These are phyloP conservation scores for Scrobipalpa atriplicella DNA, from an alignment of 2,888 invertebrate species.

Conservation along the genomic window DNA sequence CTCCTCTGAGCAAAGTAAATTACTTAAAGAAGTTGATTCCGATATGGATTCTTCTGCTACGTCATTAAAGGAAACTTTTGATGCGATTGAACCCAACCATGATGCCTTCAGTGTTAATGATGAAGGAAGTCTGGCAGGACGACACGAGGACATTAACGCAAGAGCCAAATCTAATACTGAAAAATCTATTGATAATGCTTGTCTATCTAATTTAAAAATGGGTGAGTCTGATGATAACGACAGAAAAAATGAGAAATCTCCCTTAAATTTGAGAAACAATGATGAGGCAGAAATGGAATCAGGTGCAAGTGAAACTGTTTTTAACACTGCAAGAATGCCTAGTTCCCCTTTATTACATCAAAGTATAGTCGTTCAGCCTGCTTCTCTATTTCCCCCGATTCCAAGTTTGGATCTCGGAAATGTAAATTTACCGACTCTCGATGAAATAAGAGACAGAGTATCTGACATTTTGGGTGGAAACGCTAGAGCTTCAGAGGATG, in stretches of 20 bases:
- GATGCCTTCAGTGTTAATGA: background rate
- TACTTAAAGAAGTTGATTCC: background rate
- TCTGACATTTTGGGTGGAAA: constrained; percentile 45
- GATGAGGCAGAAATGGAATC: constrained; percentile 43
- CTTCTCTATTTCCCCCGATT: constrained; percentile 33
- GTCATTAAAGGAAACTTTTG: background rate
- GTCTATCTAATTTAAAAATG: background rate
- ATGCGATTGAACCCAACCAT: background rate
- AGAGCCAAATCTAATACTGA: background rate
- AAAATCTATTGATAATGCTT: background rate
- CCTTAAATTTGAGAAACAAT: background rate
- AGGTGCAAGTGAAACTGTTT: constrained; percentile 50
- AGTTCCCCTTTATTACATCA: constrained; percentile 37
- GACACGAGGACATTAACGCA: background rate
- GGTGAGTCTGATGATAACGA: background rate
- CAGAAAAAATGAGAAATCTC: background rate
- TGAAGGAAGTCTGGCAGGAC: background rate
- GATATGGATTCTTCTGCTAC: constrained; percentile 18
- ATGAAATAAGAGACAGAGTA: constrained; percentile 46
- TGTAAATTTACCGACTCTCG: constrained; percentile 45
- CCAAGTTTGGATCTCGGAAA: constrained; percentile 33
- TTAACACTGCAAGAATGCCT: constrained; percentile 37
- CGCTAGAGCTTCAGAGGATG: constrained; percentile 34
- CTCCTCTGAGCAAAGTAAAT: background rate
- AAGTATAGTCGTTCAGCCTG: constrained; percentile 32